Evolutionary conservation across 2,888 invertebrate species (phyloP), one percentile per base, ranked within the genome.

Genomic region (Amphiduros pacificus): DNA sequence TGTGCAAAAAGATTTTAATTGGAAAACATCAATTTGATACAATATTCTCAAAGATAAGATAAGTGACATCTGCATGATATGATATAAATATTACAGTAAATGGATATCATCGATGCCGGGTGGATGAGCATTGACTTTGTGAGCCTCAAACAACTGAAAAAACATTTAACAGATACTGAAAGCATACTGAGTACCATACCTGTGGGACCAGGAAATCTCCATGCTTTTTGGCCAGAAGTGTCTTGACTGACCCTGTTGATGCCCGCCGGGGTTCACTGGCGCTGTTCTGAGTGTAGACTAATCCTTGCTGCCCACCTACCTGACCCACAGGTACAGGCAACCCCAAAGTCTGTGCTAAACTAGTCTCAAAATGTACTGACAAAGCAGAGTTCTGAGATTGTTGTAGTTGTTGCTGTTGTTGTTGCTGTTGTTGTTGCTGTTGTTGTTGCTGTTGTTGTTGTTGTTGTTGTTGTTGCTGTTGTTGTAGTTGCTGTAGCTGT

Each of bases 181-280:
- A n/a, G n/a, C n/a, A n/a, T n/a, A n/a, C n/a, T n/a, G n/a, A n/a
- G n/a, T n/a, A n/a, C n/a, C n/a, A n/a, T 65, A 84, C 84, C 80
- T 84, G 84, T 61, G 85, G 85, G 52, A 85, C 82, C 24, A 82
- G 84, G 63, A 85, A 85, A 51, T 84, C 73, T 67, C 84, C 84
- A 61, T 83, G 65, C 31, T 58, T 70, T 65, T 27, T 64, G 74
- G 29, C 27, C 52, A 40, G 5, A 40, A 44, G 32, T 22, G 29
- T 24, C 20, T 36, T 55, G n/a, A 62, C 27, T 2, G 62, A 62
- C 17, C 62, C 62, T 6, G 62, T 62, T 17, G 62, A 62, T 6
- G 57, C 62, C 17, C 62, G 27, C 22, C 62, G 52, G n/a, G 44
- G 26, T 41, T 55, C 44, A 22, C 26, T 4, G 28, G 9, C 29